Evolutionary conservation across 92 coral and sea anemone species (phyloP).

Genomic region (Actinernus sp.): DNA sequence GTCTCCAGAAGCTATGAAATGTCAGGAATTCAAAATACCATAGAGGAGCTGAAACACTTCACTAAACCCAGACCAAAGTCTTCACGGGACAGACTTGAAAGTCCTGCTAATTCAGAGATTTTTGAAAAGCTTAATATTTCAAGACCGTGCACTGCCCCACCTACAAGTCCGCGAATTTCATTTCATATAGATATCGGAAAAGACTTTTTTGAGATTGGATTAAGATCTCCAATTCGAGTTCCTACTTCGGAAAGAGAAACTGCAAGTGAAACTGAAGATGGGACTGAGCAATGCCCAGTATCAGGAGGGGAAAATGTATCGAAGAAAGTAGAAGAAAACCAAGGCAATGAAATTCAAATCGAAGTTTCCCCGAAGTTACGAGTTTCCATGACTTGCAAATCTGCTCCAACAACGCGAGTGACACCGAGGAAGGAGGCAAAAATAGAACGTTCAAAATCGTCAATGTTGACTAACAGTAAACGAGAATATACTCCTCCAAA

Average conservation of each 20-base stretch:
- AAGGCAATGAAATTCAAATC: constrained; percentile 1
- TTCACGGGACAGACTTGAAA: background rate
- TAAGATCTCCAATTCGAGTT: constrained; percentile 38
- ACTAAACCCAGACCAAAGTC: constrained; percentile 13
- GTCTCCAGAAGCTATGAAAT: too few species aligned
- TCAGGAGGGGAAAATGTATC: background rate
- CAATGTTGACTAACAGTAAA: constrained; percentile 30
- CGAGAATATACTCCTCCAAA: constrained; percentile 16
- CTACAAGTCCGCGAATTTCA: constrained; percentile 50
- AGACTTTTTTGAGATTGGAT: constrained; percentile 11
- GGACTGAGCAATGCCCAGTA: background rate
- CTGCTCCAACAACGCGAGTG: constrained; percentile 58
- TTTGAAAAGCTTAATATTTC: background rate
- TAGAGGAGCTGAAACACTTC: background rate
- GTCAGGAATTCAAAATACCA: too few species aligned
- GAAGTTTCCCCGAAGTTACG: constrained; percentile 2
- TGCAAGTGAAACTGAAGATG: background rate
- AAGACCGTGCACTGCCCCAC: constrained; percentile 81
- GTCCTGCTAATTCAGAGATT: background rate
- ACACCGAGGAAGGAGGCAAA: constrained; percentile 1
- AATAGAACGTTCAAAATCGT: constrained; percentile 34
- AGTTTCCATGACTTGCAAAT: constrained; percentile 42
- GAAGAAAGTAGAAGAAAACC: constrained; percentile 3
- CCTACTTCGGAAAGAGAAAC: constrained; percentile 61
- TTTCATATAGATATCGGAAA: constrained; percentile 3